Evolutionary conservation across 2,113 vertebrate species (phyloP).

Genomic region (Crotalus helleri): DNA sequence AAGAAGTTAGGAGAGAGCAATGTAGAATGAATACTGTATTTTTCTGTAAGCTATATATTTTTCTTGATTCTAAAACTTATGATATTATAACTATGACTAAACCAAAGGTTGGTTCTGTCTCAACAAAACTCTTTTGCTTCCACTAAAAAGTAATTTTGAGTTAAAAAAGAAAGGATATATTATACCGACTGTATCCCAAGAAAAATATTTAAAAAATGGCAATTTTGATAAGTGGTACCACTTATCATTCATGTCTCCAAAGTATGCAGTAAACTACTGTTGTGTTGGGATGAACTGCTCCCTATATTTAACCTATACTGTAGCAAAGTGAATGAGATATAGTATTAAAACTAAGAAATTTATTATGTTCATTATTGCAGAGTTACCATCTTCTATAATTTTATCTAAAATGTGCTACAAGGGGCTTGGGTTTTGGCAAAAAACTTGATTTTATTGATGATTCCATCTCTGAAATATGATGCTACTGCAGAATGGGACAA

Average conservation of each 20-base stretch:
- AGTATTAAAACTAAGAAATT: slow-evolving; percentile 2
- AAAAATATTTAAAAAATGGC: background rate
- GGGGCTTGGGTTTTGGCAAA: background rate
- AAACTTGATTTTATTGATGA: background rate
- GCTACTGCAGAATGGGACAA: background rate
- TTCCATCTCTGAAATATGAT: background rate
- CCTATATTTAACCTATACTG: background rate
- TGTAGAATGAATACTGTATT: background rate
- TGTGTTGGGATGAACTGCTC: background rate
- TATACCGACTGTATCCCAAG: background rate
- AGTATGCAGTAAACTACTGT: background rate
- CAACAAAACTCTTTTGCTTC: background rate
- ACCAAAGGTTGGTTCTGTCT: background rate
- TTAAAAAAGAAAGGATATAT: slow-evolving; percentile 22
- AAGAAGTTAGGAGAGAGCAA: slow-evolving; percentile 13
- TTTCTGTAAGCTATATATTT: background rate
- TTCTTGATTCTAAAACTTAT: background rate
- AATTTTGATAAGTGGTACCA: background rate
- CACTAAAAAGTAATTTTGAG: slow-evolving; percentile 22
- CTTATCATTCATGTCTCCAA: background rate
- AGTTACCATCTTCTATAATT: background rate
- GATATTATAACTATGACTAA: background rate
- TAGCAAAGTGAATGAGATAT: slow-evolving; percentile 31
- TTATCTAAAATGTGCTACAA: background rate
- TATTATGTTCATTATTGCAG: background rate